A percentile compares a stretch with the other conserved stretches of the same genome.
phyloP scores from a whole-genome alignment of 1,140 invertebrate genomes.

The Heliconius nattereri region DNA sequence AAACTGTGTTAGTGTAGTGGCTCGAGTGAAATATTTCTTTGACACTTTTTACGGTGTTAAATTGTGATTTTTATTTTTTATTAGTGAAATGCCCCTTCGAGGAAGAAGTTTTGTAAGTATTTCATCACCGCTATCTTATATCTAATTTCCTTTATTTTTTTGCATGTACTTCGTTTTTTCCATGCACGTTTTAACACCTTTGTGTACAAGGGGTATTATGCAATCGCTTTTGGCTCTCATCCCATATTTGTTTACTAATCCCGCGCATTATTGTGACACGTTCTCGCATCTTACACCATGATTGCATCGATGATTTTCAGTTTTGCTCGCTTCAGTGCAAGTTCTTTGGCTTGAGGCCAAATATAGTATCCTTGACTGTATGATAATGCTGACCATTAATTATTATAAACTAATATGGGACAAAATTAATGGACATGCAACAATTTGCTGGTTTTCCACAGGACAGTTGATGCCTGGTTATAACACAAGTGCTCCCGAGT shows the following conservation, averaged over 20 bases:
- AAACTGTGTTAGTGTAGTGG: conserved; percentile 49
- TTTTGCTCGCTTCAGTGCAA: conserved; percentile 68
- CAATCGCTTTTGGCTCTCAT: conserved; percentile 45
- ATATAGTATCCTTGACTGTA: conserved; percentile 74
- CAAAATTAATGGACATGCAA: conserved; percentile 54
- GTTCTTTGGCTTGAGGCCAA: conserved; percentile 68
- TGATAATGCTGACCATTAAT: conserved; percentile 60
- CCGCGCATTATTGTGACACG: conserved; percentile 33
- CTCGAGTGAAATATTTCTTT: conserved; percentile 39
- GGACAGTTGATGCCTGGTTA: conserved; percentile 73
- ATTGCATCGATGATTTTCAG: conserved; percentile 68
- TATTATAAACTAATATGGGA: conserved; percentile 55
- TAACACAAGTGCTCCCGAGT: conserved; percentile 75
- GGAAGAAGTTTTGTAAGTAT: conserved; percentile 74
- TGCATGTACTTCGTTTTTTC: conserved; percentile 43
- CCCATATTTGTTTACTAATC: conserved; percentile 53
- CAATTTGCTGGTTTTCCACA: conserved; percentile 72
- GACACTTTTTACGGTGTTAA: conserved; percentile 30
- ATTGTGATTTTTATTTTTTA: conserved; percentile 43
- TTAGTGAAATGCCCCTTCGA: conserved; percentile 74
- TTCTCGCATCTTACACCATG: conserved; percentile 34
- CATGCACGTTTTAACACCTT: conserved; percentile 51
- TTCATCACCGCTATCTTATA: conserved; percentile 46
- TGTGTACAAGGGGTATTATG: conserved; percentile 43
- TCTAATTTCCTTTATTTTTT: conserved; percentile 43